Evolutionary conservation across 1,140 invertebrate species (phyloP), one percentile per base, ranked within the genome.

Genomic region (Grapholita molesta): DNA sequence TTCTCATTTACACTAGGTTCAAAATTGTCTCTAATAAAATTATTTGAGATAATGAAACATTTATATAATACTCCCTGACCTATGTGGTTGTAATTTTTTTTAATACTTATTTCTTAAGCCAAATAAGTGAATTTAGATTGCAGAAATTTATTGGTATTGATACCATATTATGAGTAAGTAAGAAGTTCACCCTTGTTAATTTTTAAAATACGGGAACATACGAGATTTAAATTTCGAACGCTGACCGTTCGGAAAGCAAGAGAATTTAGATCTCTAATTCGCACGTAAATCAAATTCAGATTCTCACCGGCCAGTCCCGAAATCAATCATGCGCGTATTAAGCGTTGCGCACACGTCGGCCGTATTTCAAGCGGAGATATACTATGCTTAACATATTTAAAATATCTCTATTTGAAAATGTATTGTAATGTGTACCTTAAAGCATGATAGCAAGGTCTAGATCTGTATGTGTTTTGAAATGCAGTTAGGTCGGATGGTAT

Each of bases 271-370:
- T 69, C 64, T 61, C 55, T 61, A 28, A 61, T 61, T 61, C 55
- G 55, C 25, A 15, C 25, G 55, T 61, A 61, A 61, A 61, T 61
- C 55, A 61, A 61, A 28, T 61, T 61, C 55, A 65, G 30, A 65
- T 65, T 65, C 52, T 28, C 66, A 38, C 38, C 33, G 18, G 18
- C 52, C 42, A 67, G 68, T 72, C 73, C 70, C 72, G 79, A 83
- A 82, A 89, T 91, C 87, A 83, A 89, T 89, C 88, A 89, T 82
- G 77, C 78, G 74, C 78, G 83, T 82, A 85, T 88, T 88, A 90
- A 76, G 73, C 77, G 79, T 80, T 83, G 72, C 79, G 89, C 18
- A 86, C 86, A 80, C 77, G 83, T 68, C 80, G 69, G 80, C 86
- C 85, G 88, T 89, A 89, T 86, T 83, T 91, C 89, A 91, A 85